phyloP scores from a whole-genome alignment of 2,113 vertebrate genomes.

The Callorhinus ursinus region DNA sequence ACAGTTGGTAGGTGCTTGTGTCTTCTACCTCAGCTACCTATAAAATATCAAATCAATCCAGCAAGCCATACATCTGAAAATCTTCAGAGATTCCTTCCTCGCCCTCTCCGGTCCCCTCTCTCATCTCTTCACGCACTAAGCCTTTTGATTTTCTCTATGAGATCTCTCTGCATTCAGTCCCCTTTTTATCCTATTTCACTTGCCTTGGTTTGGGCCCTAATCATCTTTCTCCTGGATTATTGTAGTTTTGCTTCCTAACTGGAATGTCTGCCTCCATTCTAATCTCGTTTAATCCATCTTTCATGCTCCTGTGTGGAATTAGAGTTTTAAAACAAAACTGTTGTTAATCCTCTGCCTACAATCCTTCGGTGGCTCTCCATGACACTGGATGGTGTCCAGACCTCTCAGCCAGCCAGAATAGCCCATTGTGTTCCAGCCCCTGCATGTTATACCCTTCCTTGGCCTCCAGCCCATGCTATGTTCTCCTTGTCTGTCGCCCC shows the following conservation, averaged over 20 bases:
- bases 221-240: not conserved
- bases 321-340: not conserved
- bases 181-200: not conserved
- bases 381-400: not conserved
- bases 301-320: not conserved
- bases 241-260: not conserved
- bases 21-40: not conserved
- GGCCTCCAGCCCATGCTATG: rapidly evolving
- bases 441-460: not conserved
- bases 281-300: not conserved
- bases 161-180: not conserved
- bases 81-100: not conserved
- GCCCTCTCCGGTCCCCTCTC: not conserved
- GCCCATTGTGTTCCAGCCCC: not conserved
- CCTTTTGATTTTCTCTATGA: not conserved
- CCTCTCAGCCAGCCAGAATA: not conserved
- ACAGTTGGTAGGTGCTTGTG: not conserved
- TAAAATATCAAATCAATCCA: not conserved
- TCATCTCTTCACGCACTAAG: not conserved
- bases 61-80: not conserved
- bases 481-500: not conserved
- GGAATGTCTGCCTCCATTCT: not conserved
- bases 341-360: not conserved
- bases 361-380: not conserved
- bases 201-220: not conserved